These are phyloP conservation scores for Podarcis raffonei DNA, from an alignment of 2,113 vertebrate species.

Conservation along the genomic window DNA sequence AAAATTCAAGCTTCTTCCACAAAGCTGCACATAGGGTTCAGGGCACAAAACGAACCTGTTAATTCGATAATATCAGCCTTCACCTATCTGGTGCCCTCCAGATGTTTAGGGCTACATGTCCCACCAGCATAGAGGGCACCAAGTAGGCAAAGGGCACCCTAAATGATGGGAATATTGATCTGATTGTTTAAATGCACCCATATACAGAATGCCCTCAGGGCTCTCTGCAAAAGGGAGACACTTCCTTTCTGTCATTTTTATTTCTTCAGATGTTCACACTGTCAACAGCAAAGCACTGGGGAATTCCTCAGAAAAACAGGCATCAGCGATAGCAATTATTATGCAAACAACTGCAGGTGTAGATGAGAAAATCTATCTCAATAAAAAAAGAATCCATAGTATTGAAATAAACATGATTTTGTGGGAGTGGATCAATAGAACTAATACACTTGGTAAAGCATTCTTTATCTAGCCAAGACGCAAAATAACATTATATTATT, in stretches of 20 bases:
- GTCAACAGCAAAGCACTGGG: background rate
- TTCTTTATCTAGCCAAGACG: background rate
- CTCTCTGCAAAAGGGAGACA: background rate
- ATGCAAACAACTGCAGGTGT: background rate
- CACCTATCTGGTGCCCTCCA: too few relatives aligned
- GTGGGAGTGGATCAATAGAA: background rate
- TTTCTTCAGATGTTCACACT: background rate
- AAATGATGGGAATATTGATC: background rate
- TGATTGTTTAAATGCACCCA: background rate
- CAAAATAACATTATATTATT: background rate
- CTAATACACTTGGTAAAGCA: background rate
- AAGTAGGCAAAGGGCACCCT: background rate
- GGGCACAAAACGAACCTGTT: background rate
- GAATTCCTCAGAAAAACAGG: background rate
- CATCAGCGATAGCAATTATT: background rate
- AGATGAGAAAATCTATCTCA: background rate
- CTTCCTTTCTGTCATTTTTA: background rate
- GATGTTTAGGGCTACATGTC: too few relatives aligned
- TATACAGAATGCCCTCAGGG: background rate
- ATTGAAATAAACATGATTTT: slow-evolving; percentile 15
- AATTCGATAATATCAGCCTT: background rate
- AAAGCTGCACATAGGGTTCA: background rate
- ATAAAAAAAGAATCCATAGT: background rate
- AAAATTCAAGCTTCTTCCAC: background rate
- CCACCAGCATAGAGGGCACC: too few relatives aligned